These are phyloP conservation scores for Pseudeuparius sepicola DNA, from an alignment of 2,888 invertebrate genomes.

Conservation along the genomic window DNA sequence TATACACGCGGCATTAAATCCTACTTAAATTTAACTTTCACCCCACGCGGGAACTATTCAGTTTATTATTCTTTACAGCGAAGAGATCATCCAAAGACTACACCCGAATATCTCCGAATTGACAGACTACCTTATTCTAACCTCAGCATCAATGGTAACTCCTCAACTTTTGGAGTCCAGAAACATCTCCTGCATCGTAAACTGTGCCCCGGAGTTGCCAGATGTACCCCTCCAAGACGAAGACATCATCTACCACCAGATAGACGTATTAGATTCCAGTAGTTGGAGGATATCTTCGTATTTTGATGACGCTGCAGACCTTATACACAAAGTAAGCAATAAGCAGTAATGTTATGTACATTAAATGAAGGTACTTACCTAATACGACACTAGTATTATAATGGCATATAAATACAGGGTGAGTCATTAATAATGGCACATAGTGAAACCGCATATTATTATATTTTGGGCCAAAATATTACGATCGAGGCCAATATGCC, in stretches of 20 bases:
- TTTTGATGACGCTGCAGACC: conserved; percentile 69
- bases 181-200: conserved; percentile 68
- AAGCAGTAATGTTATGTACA: conserved; percentile 11
- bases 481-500: no score
- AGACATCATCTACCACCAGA: conserved; percentile 48
- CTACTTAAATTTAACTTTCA: no score
- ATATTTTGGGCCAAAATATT: no score
- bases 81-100: conserved; percentile 10
- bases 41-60: no score
- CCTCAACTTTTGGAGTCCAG: conserved; percentile 57
- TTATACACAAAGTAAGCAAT: conserved; percentile 62
- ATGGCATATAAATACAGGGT: no score
- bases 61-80: no score
- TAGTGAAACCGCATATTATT: no score
- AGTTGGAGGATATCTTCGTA: conserved; percentile 60
- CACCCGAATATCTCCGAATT: conserved; percentile 60
- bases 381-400: no score
- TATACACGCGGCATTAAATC: no score
- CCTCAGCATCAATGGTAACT: conserved; percentile 67
- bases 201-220: conserved; percentile 75
- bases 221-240: conserved; percentile 49
- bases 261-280: conserved; percentile 65
- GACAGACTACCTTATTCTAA: conserved; percentile 62
- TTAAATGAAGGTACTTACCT: no score
- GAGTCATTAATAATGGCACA: no score